These are phyloP conservation scores for Pyrgilauda ruficollis DNA, from an alignment of 2,113 vertebrate species.

Conservation along the genomic window DNA sequence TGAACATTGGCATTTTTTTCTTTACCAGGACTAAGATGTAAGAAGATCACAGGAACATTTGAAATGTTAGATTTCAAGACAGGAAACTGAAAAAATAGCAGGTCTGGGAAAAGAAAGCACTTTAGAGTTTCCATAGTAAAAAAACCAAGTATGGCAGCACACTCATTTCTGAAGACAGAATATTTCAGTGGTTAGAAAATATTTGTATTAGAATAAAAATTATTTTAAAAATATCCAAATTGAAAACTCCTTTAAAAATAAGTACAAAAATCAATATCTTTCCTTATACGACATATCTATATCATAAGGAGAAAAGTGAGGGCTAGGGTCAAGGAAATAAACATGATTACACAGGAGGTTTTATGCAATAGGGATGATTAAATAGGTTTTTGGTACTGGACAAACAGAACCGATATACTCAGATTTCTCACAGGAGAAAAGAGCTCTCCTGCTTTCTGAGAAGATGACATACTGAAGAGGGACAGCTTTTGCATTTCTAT, in stretches of 20 bases:
- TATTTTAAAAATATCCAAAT: rapidly evolving
- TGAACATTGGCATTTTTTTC: neutral
- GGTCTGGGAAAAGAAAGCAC: neutral
- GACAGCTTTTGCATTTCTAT: neutral
- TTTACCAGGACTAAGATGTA: neutral
- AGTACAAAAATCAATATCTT: neutral
- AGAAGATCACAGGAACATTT: neutral
- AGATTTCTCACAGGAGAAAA: neutral
- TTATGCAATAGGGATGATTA: neutral
- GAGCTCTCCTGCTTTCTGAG: neutral
- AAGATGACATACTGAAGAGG: neutral
- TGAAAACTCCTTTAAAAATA: neutral
- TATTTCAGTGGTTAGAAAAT: neutral
- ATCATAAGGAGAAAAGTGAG: neutral
- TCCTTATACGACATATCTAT: neutral
- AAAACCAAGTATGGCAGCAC: neutral
- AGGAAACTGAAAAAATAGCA: neutral
- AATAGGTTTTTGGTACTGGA: neutral
- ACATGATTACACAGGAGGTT: neutral
- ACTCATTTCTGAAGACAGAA: neutral
- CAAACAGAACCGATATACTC: neutral
- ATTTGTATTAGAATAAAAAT: neutral
- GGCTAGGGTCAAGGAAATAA: neutral
- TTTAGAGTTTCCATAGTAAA: neutral
- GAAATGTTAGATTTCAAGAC: neutral